A percentile compares a stretch with the other conserved stretches of the same genome.
phyloP scores from a whole-genome alignment of 2,113 vertebrate species.

The Etheostoma cragini region DNA sequence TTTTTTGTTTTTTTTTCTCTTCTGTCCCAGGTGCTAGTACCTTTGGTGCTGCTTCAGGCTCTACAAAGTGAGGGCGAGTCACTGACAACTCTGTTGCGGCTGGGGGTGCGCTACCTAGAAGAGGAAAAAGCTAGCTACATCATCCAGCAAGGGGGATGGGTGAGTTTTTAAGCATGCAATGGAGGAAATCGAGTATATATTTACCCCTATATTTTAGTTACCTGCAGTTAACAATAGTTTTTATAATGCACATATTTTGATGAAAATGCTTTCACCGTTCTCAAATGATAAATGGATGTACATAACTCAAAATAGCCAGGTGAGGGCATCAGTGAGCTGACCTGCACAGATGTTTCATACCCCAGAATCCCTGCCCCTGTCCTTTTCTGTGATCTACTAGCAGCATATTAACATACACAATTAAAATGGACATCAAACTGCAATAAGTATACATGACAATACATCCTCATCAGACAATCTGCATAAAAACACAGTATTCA shows the following conservation, averaged over 20 bases:
- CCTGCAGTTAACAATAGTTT: not conserved
- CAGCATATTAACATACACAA: not conserved
- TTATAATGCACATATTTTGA: not conserved
- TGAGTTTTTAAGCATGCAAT: conserved; percentile 78
- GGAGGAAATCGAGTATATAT: not conserved
- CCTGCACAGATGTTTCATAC: conserved; percentile 6
- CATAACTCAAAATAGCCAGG: conserved; percentile 36
- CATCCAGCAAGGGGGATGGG: conserved; percentile 95
- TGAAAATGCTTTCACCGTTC: not conserved
- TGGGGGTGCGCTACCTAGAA: conserved; percentile 89
- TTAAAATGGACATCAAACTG: not conserved
- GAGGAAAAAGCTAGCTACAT: conserved; percentile 89
- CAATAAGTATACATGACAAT: not conserved
- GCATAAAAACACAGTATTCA: not conserved
- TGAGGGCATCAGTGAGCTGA: conserved; percentile 62
- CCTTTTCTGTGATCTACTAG: not conserved
- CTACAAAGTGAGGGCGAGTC: conserved; percentile 86
- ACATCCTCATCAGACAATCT: not conserved
- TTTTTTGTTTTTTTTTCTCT: not conserved
- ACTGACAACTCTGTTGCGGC: conserved; percentile 83
- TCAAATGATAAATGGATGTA: not conserved
- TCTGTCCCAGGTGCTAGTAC: conserved; percentile 88
- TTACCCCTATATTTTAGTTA: not conserved
- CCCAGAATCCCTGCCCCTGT: no score
- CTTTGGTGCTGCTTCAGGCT: conserved; percentile 90